Evolutionary conservation across 2,797 vertebrate genomes (phyloP), one percentile per base, ranked within the genome.

Genomic region (Neopelma chrysocephalum): DNA sequence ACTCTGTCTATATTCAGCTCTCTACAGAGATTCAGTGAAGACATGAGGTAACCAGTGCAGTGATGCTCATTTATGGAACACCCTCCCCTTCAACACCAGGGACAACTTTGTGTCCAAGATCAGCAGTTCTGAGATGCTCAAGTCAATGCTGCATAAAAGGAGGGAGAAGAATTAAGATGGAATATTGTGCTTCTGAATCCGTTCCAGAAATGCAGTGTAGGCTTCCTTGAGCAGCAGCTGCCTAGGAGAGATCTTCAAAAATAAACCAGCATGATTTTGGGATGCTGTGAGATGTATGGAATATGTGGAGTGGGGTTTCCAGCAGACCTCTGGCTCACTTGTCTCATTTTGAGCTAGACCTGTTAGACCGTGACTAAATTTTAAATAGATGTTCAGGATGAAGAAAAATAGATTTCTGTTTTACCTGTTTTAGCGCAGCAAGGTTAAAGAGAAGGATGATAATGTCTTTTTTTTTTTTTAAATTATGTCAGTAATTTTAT

Each of bases 11-110:
- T 78, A 58, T 73, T 82, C 84, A 89, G 58, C 43, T 73, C 88
- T 78, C 54, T 61, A 60, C 88, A 82, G 80, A 75, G 85, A 78
- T 38, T 84, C 64, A 31, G 54, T 70, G 85, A 65, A 91, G 89
- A 38, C n/a, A 5, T 45, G 87, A 95, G 87, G 79, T 86, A 94
- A 77, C 71, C 77, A n/a, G 22, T 84, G 89, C 89, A 82, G 75
- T 32, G 83, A 83, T 89, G 94, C 66, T 93, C 86, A 25, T 89
- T 90, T 94, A 23, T 43, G 78, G 88, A 95, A 51, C 71, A 71
- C 60, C 62, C 83, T 92, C 73, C 77, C 71, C 86, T 95, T 84
- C 73, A 62, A 38, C 81, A 38, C 64, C 62, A 36, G 32, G 47
- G 71, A 79, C 73, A 80, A 79, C 80, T 92, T 57, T 27, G 32